A percentile compares a stretch with the other conserved stretches of the same genome.
phyloP scores from a whole-genome alignment of 92 coral and sea anemone genomes.

The Palythoa caribaeorum region DNA sequence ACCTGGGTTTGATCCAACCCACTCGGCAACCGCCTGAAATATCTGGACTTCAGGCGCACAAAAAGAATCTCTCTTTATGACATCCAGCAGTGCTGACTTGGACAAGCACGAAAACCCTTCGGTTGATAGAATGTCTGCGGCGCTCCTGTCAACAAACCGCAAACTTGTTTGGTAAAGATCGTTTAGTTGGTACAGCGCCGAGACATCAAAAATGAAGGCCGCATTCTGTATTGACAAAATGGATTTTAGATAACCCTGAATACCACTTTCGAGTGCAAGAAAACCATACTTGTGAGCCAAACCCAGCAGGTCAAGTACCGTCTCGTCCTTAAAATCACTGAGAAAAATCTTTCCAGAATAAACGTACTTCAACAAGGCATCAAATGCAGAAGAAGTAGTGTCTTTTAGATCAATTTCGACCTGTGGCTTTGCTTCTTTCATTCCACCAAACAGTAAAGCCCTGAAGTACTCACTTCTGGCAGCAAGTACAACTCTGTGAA shows the following conservation, averaged over 20 bases:
- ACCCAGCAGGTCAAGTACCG: conserved; percentile 84
- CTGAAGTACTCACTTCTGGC: conserved; percentile 97
- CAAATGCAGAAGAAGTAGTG: conserved; percentile 87
- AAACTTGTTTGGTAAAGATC: conserved; percentile 87
- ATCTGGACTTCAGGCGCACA: conserved; percentile 98
- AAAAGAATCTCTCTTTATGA: conserved; percentile 94
- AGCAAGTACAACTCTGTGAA: conserved; percentile 91
- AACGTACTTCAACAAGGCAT: conserved; percentile 83
- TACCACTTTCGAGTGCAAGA: conserved; percentile 96
- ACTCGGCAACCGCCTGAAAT: conserved; percentile 86
- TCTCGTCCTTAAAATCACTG: conserved; percentile 83
- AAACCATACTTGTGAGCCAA: conserved; percentile 98
- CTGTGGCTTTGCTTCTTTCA: conserved; percentile 96
- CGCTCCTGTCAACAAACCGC: conserved; percentile 84
- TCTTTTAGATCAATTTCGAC: conserved; percentile 86
- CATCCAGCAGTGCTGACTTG: conserved; percentile 77
- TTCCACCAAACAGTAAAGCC: conserved; percentile 95
- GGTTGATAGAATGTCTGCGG: conserved; percentile 81
- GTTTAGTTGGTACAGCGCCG: conserved; percentile 83
- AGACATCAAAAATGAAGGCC: conserved; percentile 84
- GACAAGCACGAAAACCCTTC: conserved; percentile 89
- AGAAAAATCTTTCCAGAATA: conserved; percentile 92
- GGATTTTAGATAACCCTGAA: conserved; percentile 92
- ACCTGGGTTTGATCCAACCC: conserved; percentile 87
- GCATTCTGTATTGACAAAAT: conserved; percentile 81